Evolutionary conservation across 2,888 invertebrate species (phyloP).

Genomic region (Cephus sareptanus): DNA sequence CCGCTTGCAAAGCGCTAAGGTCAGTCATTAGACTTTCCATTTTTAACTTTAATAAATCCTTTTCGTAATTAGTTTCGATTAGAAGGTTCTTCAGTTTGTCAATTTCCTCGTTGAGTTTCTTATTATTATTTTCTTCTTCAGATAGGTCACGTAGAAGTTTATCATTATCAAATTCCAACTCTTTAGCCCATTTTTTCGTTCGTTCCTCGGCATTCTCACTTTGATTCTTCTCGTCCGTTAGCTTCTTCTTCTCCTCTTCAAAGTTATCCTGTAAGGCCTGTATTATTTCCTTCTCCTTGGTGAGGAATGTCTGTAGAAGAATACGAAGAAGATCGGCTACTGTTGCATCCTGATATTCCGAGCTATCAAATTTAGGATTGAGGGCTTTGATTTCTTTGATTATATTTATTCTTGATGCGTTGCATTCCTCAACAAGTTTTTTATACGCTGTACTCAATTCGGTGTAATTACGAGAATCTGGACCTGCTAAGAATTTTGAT

Average conservation of each 20-base stretch:
- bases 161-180: constrained; percentile 55
- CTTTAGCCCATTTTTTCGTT: constrained; percentile 44
- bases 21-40: constrained; percentile 46
- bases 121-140: constrained; percentile 35
- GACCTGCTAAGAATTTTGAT: background rate
- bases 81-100: constrained; percentile 40
- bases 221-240: constrained; percentile 50
- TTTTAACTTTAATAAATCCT: constrained; percentile 44
- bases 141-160: constrained; percentile 49
- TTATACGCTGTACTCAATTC: constrained; percentile 21
- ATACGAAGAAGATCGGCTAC: constrained; percentile 44
- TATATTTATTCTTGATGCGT: constrained; percentile 30
- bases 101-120: constrained; percentile 31
- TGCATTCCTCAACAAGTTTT: constrained; percentile 47
- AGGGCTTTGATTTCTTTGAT: constrained; percentile 50
- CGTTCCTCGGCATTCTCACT: constrained; percentile 48
- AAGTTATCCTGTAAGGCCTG: constrained; percentile 37
- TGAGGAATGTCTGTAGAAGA: constrained; percentile 49
- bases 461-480: background rate
- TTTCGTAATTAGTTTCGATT: constrained; percentile 48
- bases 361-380: constrained; percentile 25
- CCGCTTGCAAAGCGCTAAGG: constrained; percentile 40
- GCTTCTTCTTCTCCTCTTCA: constrained; percentile 36
- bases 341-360: constrained; percentile 19
- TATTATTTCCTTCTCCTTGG: constrained; percentile 54